Percentiles rank a stretch among this genome's conserved stretches.
Evolutionary conservation across 2,888 invertebrate species (phyloP).

Genomic region (Pristionchus fissidentatus): DNA sequence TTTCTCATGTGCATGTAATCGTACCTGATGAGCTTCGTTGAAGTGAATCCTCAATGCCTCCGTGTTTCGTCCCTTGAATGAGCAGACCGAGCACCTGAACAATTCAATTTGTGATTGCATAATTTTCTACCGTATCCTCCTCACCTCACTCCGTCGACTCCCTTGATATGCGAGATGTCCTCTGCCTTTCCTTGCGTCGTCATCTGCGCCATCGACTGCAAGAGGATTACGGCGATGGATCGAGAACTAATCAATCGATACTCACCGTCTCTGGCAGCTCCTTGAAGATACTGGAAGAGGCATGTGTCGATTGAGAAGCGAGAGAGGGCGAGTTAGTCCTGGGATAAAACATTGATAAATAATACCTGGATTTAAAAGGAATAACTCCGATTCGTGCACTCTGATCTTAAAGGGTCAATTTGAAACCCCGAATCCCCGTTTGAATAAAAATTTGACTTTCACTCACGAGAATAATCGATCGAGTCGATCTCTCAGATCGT

Average conservation of each 20-base stretch:
- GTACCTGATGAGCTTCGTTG: conserved; percentile 34
- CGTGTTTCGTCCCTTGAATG: conserved; percentile 46
- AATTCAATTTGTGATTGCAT: not conserved
- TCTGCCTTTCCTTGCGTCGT: not conserved
- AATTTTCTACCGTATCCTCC: not conserved
- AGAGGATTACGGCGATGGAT: not conserved
- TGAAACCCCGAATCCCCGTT: not conserved
- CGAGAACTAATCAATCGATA: not conserved
- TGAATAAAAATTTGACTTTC: not conserved
- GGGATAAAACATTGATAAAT: too few relatives aligned
- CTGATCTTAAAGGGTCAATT: not conserved
- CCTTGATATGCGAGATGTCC: conserved; percentile 48
- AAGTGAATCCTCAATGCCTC: conserved; percentile 37
- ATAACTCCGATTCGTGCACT: too few relatives aligned
- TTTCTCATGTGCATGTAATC: not conserved
- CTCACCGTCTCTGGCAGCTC: conserved; percentile 27
- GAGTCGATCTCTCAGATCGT: conserved; percentile 8
- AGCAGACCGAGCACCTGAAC: conserved; percentile 38
- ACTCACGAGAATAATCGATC: conserved; percentile 13
- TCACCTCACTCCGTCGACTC: conserved; percentile 42
- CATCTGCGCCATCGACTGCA: not conserved
- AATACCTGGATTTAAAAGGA: too few relatives aligned
- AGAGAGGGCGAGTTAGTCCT: not conserved
- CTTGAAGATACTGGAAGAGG: conserved; percentile 36
- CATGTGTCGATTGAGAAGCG: not conserved